Conservation (phyloP, 2,113 vertebrate genomes). For the Smithornis capensis region DNA sequence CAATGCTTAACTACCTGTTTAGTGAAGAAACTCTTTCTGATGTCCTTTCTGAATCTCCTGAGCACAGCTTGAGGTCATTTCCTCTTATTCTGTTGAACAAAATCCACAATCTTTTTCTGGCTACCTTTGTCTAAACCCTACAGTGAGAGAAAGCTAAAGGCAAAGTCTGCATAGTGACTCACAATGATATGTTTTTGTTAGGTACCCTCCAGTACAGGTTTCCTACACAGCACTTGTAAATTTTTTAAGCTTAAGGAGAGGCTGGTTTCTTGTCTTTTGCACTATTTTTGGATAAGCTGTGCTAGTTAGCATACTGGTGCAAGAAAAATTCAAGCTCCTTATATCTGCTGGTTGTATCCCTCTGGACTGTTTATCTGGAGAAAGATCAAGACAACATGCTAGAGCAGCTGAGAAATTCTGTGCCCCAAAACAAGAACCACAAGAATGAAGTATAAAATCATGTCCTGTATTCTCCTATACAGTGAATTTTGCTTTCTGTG, state of each 20-base stretch:
- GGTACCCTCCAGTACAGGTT: accelerated
- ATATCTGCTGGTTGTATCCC: not conserved
- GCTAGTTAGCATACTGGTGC: accelerated
- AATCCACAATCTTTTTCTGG: not conserved
- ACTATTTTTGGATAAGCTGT: not conserved
- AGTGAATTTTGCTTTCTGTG: not conserved
- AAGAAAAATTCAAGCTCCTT: not conserved
- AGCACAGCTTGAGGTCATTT: not conserved
- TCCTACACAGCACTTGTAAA: not conserved
- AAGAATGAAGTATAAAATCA: not conserved
- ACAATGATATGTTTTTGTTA: not conserved
- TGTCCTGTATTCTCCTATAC: not conserved
- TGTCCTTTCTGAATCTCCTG: not conserved
- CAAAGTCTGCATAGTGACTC: not conserved
- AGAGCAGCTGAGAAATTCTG: not conserved
- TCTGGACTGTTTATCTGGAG: not conserved
- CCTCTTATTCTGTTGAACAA: not conserved
- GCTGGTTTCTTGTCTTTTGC: not conserved
- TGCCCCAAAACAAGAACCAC: not conserved
- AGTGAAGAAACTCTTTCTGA: accelerated
- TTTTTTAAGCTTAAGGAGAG: not conserved
- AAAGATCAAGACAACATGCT: not conserved
- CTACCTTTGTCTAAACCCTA: not conserved
- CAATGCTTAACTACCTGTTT: not conserved
- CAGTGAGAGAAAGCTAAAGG: not conserved